Evolutionary conservation across 30 jellyfish, hydroid and myxozoan genomes (phyloP).

Genomic region (Hydractinia echinata): DNA sequence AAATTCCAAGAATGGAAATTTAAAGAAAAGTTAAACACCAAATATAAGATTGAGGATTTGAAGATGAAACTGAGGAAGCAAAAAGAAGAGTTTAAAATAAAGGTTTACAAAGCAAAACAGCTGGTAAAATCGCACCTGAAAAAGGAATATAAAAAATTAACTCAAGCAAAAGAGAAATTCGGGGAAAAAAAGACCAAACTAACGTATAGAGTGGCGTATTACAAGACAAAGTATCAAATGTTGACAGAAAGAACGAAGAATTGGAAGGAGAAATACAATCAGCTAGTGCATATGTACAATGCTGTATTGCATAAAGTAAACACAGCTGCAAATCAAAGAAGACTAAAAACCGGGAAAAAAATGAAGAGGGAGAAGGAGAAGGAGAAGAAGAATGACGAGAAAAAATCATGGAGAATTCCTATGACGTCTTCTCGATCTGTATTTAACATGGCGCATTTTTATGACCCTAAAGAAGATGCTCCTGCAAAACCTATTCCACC

Average conservation of each 20-base stretch:
- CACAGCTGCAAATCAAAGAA: neutral
- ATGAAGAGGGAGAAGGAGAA: neutral
- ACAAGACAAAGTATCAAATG: constrained; percentile 6
- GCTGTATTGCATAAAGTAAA: neutral
- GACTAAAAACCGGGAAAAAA: neutral
- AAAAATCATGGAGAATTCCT: neutral
- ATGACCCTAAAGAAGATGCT: neutral
- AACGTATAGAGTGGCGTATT: constrained; percentile 2
- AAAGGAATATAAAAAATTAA: neutral
- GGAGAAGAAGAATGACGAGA: neutral
- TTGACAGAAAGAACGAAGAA: neutral
- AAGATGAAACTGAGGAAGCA: neutral
- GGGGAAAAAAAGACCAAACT: neutral
- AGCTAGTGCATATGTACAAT: neutral
- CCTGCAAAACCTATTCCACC: neutral
- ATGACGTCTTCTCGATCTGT: neutral
- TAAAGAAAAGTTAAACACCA: neutral
- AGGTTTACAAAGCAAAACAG: neutral
- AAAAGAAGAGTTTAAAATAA: neutral
- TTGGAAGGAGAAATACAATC: neutral
- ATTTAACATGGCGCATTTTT: constrained; percentile 10
- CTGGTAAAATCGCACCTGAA: neutral
- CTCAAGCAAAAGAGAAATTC: neutral
- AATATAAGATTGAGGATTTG: constrained; percentile 1
- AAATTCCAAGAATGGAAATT: neutral